A percentile compares a stretch with the other conserved stretches of the same genome.
Evolutionary conservation across 2,113 vertebrate species (phyloP).

Genomic region (Phyllostomus discolor): DNA sequence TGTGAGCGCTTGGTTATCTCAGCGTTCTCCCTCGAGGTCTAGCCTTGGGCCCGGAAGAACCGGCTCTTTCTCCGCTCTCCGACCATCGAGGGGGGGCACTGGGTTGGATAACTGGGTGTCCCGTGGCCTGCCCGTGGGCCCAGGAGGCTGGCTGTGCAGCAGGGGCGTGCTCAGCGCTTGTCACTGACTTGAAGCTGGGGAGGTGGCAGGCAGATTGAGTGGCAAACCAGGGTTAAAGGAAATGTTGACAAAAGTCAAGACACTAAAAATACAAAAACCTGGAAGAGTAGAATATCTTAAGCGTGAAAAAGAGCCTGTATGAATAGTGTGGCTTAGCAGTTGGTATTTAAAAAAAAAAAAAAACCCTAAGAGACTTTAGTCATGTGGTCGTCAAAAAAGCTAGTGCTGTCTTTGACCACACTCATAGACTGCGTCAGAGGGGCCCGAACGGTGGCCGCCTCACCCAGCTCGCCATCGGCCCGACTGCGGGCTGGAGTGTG

Average conservation of each 20-base stretch:
- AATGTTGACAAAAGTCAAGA: not conserved
- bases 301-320: not conserved
- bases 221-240: not conserved
- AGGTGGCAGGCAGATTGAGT: not conserved
- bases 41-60: not conserved
- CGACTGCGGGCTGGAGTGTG: too few relatives aligned
- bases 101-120: not conserved
- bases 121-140: not conserved
- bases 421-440: not conserved
- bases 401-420: not conserved
- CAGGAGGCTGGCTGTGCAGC: not conserved
- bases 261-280: not conserved
- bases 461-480: not conserved
- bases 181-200: not conserved
- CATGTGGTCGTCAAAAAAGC: not conserved
- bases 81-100: not conserved
- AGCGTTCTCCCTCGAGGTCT: not conserved
- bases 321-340: not conserved
- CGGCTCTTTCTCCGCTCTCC: not conserved
- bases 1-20: not conserved
- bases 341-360: not conserved
- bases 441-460: not conserved
- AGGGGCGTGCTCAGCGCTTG: not conserved
- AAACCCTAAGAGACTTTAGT: not conserved
- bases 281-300: not conserved